Evolutionary conservation across 1,140 invertebrate species (phyloP), one percentile per base, ranked within the genome.

Genomic region (Sycobia sp.): DNA sequence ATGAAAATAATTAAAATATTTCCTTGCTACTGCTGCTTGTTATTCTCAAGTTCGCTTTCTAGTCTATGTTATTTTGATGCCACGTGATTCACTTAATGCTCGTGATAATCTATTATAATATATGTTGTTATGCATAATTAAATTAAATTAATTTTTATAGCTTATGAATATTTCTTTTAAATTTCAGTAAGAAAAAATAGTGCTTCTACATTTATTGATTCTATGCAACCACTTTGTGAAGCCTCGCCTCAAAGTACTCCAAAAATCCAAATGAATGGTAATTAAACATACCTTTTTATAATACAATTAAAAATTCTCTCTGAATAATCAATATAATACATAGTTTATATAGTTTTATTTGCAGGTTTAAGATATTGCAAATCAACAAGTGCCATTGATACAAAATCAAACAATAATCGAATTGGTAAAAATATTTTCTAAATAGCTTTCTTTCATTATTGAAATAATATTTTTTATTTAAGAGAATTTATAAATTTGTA

Each of bases 141-240:
- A n/a, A n/a, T n/a, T n/a, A n/a, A n/a, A n/a, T n/a, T n/a, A n/a
- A n/a, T n/a, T n/a, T n/a, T 49, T 43, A 10, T 20, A 3, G 20
- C 20, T 32, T 29, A 49, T 18, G 4, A 18, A 49, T 0, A 49
- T 11, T 32, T 13, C 13, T 9, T 49, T 32, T 16, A 23, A 60
- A 57, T 74, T 74, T 13, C 62, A 78, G 76, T 73, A 23, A 74
- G 69, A 67, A 75, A 74, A 67, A 69, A 68, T 51, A 76, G 69
- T 60, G 47, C 67, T 55, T 73, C 74, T 29, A 64, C 68, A 41
- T 75, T 74, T 25, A 62, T 67, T 22, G 73, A 76, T 23, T 76
- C 72, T 18, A 69, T 67, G 49, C 71, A 72, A 55, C 69, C 69
- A 29, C 61, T 78, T 41, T 74, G 64, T 43, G 53, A 75, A 64